Percentiles rank a stretch among this genome's conserved stretches.
These are phyloP conservation scores for Geotrypetes seraphini DNA, from an alignment of 2,797 vertebrate genomes.

Conservation along the genomic window DNA sequence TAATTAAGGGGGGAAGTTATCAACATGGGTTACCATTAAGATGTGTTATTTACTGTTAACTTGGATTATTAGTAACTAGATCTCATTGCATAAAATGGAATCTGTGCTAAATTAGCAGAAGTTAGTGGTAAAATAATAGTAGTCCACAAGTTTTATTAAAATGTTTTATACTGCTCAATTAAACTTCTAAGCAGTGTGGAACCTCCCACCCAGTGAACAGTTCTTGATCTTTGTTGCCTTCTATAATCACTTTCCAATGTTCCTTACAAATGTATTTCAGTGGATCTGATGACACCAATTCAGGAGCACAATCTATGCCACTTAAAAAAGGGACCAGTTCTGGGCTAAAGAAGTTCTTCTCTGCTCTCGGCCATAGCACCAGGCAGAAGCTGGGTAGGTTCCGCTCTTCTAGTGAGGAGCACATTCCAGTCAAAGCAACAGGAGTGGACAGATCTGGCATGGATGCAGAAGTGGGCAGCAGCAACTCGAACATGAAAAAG, in stretches of 20 bases:
- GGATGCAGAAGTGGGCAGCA: background rate
- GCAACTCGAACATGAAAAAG: constrained; percentile 25
- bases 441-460: rapidly evolving
- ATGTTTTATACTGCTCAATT: no score
- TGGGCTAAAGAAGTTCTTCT: constrained; percentile 51
- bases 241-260: background rate
- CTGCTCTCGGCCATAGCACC: constrained; percentile 44
- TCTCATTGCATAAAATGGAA: no score
- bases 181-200: no score
- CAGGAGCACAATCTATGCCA: background rate
- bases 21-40: no score
- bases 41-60: no score
- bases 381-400: constrained; percentile 45
- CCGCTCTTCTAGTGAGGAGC: constrained; percentile 56
- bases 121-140: no score
- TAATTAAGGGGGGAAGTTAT: no score
- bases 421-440: constrained; percentile 14
- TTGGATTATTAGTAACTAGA: no score
- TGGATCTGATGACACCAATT: background rate
- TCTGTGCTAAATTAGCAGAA: no score
- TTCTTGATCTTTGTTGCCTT: background rate
- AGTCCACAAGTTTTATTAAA: no score
- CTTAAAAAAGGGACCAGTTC: constrained; percentile 28
- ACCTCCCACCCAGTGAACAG: no score
- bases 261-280: constrained; percentile 17